Evolutionary conservation across 2,888 invertebrate genomes (phyloP).

Genomic region (Troilus luridus): DNA sequence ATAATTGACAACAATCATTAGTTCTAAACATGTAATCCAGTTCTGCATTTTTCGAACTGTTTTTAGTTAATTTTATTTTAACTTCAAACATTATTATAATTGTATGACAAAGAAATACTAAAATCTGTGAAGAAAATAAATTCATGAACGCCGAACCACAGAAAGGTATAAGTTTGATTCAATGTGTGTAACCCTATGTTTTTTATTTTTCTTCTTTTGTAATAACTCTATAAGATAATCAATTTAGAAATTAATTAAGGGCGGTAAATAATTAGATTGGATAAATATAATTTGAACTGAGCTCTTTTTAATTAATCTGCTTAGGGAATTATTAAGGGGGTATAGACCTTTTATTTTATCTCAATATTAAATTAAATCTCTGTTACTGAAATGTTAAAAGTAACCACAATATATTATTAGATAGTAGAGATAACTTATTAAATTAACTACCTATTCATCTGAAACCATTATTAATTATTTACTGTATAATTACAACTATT

Average conservation of each 20-base stretch:
- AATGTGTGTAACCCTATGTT: not conserved
- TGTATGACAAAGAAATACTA: no score
- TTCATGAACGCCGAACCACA: not conserved
- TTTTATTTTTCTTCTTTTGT: not conserved
- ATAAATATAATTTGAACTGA: slow-evolving; percentile 7
- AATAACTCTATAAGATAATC: not conserved
- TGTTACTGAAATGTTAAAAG: not conserved
- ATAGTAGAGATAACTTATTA: no score
- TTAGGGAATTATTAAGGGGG: not conserved
- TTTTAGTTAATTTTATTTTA: no score
- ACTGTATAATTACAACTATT: no score
- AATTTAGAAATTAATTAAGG: not conserved
- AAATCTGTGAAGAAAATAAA: not conserved
- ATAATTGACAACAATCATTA: no score
- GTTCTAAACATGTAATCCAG: no score
- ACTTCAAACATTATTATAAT: no score
- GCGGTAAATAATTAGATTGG: not conserved
- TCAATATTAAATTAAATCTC: no score
- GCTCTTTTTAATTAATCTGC: slow-evolving; percentile 25
- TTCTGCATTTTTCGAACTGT: no score
- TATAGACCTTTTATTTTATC: not conserved
- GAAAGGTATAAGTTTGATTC: not conserved
- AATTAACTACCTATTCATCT: no score
- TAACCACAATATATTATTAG: no score
- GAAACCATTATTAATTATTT: no score